These are phyloP conservation scores for Ptychodera flava DNA, from an alignment of 35 echinoderm and acorn worm species.

Conservation along the genomic window DNA sequence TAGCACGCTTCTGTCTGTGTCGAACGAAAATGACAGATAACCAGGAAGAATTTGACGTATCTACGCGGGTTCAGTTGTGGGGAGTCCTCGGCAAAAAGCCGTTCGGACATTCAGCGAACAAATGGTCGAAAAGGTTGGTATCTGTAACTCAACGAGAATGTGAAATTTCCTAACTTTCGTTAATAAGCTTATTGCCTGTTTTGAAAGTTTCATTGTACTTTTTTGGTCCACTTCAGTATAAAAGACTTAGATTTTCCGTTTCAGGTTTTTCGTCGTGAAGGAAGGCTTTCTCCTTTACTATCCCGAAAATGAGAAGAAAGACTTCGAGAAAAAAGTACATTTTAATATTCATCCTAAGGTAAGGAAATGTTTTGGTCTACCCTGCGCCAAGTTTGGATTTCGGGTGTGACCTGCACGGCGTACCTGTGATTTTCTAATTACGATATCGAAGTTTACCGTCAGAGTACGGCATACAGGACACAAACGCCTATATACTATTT, in stretches of 20 bases:
- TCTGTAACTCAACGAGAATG: background rate
- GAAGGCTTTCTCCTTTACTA: slow-evolving; percentile 97
- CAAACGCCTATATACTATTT: too few relatives aligned
- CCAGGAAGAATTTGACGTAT: slow-evolving; percentile 1
- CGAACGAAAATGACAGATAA: background rate
- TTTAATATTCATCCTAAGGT: slow-evolving; percentile 99
- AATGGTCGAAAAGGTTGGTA: slow-evolving; percentile 82
- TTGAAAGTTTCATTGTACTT: background rate
- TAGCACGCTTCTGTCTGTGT: too few relatives aligned
- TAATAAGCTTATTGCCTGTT: background rate
- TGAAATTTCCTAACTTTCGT: background rate
- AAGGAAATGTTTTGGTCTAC: too few relatives aligned
- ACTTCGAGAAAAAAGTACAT: slow-evolving; percentile 89
- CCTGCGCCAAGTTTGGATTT: too few relatives aligned
- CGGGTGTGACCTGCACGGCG: too few relatives aligned
- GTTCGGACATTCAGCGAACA: slow-evolving; percentile 55
- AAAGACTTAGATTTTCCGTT: background rate
- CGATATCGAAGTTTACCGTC: too few relatives aligned
- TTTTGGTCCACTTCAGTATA: background rate
- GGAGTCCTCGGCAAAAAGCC: slow-evolving; percentile 86
- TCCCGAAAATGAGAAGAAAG: slow-evolving; percentile 95
- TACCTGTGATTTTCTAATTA: too few relatives aligned
- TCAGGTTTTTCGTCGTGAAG: slow-evolving; percentile 92
- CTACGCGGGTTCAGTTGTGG: slow-evolving; percentile 70
- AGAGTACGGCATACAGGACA: too few relatives aligned